phyloP scores from a whole-genome alignment of 2,113 vertebrate genomes.

The Tonatia bakeri region DNA sequence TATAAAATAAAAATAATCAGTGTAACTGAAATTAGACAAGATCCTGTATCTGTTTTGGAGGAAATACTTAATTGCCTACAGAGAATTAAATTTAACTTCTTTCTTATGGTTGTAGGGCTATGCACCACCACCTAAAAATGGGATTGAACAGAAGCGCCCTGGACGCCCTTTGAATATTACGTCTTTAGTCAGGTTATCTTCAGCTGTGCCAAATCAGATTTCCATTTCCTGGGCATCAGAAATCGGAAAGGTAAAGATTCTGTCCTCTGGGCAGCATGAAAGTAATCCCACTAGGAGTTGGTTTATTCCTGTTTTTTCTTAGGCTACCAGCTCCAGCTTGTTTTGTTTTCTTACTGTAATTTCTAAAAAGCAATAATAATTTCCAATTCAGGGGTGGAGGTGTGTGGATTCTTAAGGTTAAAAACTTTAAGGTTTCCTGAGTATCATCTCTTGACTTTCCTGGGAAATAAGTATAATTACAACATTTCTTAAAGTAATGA shows the following conservation, averaged over 20 bases:
- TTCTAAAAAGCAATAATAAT: not conserved
- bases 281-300: not conserved
- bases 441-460: conserved; percentile 13
- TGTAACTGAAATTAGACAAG: conserved; percentile 16
- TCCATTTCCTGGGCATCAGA: conserved; percentile 97
- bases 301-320: not conserved
- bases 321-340: not conserved
- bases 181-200: conserved; percentile 92
- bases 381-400: not conserved
- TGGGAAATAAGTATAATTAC: not conserved
- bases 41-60: not conserved
- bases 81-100: conserved; percentile 36
- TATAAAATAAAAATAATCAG: conserved; percentile 25
- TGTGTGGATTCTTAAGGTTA: not conserved
- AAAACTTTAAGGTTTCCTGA: not conserved
- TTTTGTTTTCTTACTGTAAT: not conserved
- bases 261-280: not conserved
- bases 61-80: not conserved
- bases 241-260: conserved; percentile 91
- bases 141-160: conserved; percentile 95
- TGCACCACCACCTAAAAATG: conserved; percentile 94
- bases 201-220: conserved; percentile 97
- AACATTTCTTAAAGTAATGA: conserved; percentile 1
- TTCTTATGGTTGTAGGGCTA: conserved; percentile 85
- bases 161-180: conserved; percentile 96